phyloP scores from a whole-genome alignment of 2,797 vertebrate genomes.

The Adrianichthys oophorus region DNA sequence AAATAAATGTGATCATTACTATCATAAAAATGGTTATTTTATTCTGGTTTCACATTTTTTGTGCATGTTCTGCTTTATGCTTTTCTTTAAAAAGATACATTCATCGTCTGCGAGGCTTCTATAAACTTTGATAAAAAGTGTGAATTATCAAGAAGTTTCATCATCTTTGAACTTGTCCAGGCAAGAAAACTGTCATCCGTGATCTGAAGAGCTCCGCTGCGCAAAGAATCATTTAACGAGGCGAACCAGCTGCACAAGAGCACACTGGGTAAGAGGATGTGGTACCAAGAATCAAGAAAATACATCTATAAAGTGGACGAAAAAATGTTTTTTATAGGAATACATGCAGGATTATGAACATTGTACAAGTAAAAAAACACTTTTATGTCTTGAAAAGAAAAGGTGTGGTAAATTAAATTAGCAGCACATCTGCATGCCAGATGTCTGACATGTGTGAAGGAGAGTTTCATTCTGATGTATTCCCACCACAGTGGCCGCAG shows the following conservation, averaged over 20 bases:
- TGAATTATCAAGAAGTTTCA: too few relatives aligned
- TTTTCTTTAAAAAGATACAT: too few relatives aligned
- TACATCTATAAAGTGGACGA: constrained; percentile 25
- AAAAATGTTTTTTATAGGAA: constrained; percentile 28
- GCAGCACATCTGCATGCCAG: constrained; percentile 49
- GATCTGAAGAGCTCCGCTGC: not conserved
- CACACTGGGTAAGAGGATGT: constrained; percentile 22
- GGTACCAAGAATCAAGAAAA: constrained; percentile 26
- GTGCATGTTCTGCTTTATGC: too few relatives aligned
- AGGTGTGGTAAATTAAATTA: constrained; percentile 23
- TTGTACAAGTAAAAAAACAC: not conserved
- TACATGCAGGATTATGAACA: constrained; percentile 10
- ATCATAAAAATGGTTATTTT: too few relatives aligned
- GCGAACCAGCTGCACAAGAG: constrained; percentile 28
- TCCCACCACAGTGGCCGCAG: constrained; percentile 13
- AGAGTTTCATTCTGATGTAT: constrained; percentile 24
- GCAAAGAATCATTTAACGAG: constrained; percentile 7
- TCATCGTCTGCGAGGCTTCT: too few relatives aligned
- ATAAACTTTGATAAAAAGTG: too few relatives aligned
- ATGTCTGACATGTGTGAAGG: constrained; percentile 26
- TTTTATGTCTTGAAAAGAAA: constrained; percentile 29
- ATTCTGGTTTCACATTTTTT: too few relatives aligned
- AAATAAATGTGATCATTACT: too few relatives aligned
- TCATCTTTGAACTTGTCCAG: too few relatives aligned
- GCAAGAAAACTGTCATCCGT: not conserved